Conservation (phyloP, 2,888 invertebrate genomes). For the Noctua pronuba region DNA sequence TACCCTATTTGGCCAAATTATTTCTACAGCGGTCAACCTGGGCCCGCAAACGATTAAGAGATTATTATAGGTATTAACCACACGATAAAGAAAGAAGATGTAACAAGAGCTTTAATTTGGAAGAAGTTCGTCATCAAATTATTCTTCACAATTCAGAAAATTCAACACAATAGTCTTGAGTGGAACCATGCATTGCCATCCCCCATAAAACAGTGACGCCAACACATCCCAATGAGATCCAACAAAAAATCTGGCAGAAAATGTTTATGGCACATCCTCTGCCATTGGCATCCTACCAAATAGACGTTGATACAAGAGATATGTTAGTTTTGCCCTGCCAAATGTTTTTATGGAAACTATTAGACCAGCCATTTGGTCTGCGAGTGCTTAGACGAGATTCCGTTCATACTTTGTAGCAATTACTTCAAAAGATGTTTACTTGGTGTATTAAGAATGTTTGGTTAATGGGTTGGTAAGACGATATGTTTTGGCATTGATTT, state of each 20-base stretch:
- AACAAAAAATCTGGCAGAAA: constrained; percentile 48
- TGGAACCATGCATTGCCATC: background rate
- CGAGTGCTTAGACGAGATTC: constrained; percentile 24
- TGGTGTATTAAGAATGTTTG: background rate
- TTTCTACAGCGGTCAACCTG: no score
- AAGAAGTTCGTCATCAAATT: no score
- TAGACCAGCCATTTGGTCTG: constrained; percentile 31
- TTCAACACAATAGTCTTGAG: background rate
- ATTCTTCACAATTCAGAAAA: background rate
- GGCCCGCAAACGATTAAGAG: no score
- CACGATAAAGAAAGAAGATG: no score
- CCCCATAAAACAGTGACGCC: constrained; percentile 8
- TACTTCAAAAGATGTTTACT: constrained; percentile 38
- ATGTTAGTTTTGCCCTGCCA: constrained; percentile 52
- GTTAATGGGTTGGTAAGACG: background rate
- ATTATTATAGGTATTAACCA: no score
- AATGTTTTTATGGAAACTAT: constrained; percentile 62
- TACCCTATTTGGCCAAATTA: no score
- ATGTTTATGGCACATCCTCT: constrained; percentile 34
- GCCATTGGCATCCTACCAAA: constrained; percentile 61
- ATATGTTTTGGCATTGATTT: background rate
- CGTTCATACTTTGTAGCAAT: constrained; percentile 27
- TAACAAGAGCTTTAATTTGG: no score
- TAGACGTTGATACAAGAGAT: constrained; percentile 53
- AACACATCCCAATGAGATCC: constrained; percentile 15